Evolutionary conservation across 2,797 vertebrate genomes (phyloP).

Genomic region (Pangasius larnaudii): DNA sequence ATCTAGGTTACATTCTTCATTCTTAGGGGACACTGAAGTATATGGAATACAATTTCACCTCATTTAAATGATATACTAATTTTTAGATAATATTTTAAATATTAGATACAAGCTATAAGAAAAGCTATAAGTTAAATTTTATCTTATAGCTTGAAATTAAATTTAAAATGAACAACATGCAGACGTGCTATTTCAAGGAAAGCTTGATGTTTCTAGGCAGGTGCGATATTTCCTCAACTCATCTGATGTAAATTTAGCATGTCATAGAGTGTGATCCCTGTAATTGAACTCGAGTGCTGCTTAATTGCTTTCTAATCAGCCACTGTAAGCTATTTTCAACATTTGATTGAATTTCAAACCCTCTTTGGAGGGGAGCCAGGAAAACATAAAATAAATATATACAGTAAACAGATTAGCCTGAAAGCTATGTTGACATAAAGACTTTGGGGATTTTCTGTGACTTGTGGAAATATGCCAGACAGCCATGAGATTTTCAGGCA

Average conservation of each 20-base stretch:
- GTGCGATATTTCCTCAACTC: background rate
- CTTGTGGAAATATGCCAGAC: background rate
- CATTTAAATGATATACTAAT: background rate
- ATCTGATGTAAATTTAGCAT: conserved; percentile 23
- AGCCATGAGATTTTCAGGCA: background rate
- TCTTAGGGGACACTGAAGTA: background rate
- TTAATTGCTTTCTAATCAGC: conserved; percentile 56
- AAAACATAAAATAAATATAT: conserved; percentile 35
- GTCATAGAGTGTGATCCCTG: conserved; percentile 17
- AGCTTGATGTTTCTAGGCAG: background rate
- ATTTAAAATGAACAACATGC: background rate
- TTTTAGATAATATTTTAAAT: background rate
- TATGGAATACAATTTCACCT: background rate
- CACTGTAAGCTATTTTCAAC: conserved; percentile 19
- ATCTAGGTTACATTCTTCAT: background rate
- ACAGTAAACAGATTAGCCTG: background rate
- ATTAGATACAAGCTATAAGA: background rate
- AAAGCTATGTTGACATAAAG: conserved; percentile 26
- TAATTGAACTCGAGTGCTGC: conserved; percentile 43
- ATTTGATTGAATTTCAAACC: conserved; percentile 44
- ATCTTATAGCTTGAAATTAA: too few species aligned
- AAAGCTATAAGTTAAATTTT: background rate
- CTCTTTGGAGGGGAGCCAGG: conserved; percentile 43
- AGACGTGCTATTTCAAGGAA: background rate
- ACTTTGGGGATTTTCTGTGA: background rate